Base-by-base conservation (phyloP, 2,113 vertebrate genomes). In the Dryoscopus gambensis region DNA sequence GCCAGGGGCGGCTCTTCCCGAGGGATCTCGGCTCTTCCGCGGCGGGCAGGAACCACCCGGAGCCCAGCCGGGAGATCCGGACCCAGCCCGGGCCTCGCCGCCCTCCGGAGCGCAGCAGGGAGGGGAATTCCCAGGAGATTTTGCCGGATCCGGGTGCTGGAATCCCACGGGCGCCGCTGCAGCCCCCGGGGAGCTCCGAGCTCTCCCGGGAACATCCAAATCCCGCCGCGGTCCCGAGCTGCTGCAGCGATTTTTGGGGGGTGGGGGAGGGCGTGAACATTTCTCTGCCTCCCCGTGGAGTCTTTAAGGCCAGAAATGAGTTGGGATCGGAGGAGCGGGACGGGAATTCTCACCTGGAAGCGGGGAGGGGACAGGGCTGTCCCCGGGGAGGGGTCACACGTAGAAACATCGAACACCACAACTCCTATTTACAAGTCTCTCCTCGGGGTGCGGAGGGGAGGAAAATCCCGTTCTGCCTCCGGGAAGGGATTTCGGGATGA, bases 181-280 rank as follows among this genome's bases (percentile, higher is more conserved):
- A 0, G 4, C 3, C 49, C 53, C 28, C 19, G 0, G 3, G 68
- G 35, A 42, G 23, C 7, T 0, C 64, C 0, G 9, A 46, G 73
- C 18, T 83, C 53, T 87, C 39, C 70, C 0, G 5, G 73, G 78
- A 59, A 4, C 6, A 9, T 6, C 63, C 68, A 2, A 27, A 13
- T 6, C 71, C 69, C 10, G 69, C n/a, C 20, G 2, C 0, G 0
- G 11, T 62, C 59, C 87, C 37, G 19, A 50, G 56, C 9, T 33
- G 28, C 77, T 28, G 33, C 14, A 3, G 24, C 0, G 11, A 3
- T 22, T 84, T 73, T 33, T 3, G 3, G 13, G 59, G 40, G 24
- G n/a, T n/a, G 9, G 55, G 40, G n/a, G 9, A 5, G 39, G 39
- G 7, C 50, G 13, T 8, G 19, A 15, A 1, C 3, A 4, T 16